Conservation (phyloP, 2,113 vertebrate genomes). For the Dicaeum eximium region DNA sequence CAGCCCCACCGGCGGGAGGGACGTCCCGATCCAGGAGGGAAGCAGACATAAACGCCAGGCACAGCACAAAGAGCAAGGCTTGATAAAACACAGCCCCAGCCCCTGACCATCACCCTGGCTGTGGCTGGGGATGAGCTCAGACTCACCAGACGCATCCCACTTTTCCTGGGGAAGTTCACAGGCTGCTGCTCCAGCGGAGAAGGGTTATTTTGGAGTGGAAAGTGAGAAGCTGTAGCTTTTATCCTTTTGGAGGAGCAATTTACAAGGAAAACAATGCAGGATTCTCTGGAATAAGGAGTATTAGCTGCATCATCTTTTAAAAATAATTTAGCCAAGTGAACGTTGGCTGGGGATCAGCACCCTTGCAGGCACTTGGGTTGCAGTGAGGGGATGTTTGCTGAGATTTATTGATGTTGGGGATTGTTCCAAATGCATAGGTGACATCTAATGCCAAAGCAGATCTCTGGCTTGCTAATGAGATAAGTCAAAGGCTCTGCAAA, state of each 20-base stretch:
- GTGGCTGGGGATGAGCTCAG: not conserved
- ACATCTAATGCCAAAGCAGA: conserved; percentile 31
- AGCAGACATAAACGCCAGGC: not conserved
- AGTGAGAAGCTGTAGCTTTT: conserved; percentile 60
- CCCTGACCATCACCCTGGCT: not conserved
- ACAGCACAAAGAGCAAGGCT: not conserved
- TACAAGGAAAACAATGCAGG: conserved; percentile 65
- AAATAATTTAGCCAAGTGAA: conserved; percentile 58
- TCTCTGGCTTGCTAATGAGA: conserved; percentile 33
- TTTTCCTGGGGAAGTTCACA: conserved; percentile 36
- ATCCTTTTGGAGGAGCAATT: conserved; percentile 67
- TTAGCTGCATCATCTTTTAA: conserved; percentile 63
- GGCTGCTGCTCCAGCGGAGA: not conserved
- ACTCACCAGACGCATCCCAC: not conserved
- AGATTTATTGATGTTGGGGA: conserved; percentile 14
- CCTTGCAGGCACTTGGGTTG: not conserved
- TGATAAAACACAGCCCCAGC: not conserved
- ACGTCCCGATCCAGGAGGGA: not conserved
- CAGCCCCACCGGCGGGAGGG: not conserved
- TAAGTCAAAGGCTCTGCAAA: conserved; percentile 39
- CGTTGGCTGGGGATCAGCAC: conserved; percentile 29
- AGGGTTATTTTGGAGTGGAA: conserved; percentile 44
- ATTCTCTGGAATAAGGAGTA: conserved; percentile 61
- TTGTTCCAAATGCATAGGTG: conserved; percentile 40
- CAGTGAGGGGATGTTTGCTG: not conserved